phyloP scores from a whole-genome alignment of 1,140 invertebrate genomes.

The Elymnias hypermnestra region DNA sequence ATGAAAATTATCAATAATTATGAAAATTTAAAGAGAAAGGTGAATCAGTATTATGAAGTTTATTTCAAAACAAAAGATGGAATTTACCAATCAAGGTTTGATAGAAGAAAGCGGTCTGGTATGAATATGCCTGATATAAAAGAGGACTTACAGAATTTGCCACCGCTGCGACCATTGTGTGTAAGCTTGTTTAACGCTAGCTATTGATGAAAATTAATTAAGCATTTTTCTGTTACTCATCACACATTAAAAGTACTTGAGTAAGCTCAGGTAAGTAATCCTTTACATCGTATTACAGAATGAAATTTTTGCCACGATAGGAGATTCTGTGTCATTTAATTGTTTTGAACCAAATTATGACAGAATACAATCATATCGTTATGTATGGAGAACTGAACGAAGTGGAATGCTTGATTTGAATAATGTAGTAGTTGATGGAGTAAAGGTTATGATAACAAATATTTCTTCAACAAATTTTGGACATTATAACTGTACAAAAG shows the following conservation, averaged over 20 bases:
- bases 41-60: slow-evolving; percentile 22
- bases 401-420: slow-evolving; percentile 19
- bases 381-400: slow-evolving; percentile 30
- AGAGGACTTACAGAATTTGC: slow-evolving; percentile 23
- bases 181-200: slow-evolving; percentile 27
- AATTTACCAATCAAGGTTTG: slow-evolving; percentile 26
- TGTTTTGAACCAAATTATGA: no score
- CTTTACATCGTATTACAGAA: no score
- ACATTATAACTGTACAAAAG: slow-evolving; percentile 29
- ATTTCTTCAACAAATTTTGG: slow-evolving; percentile 26
- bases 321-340: slow-evolving; percentile 27
- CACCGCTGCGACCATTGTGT: slow-evolving; percentile 14
- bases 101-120: slow-evolving; percentile 23
- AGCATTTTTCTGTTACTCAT: not conserved
- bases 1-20: not conserved
- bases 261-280: no score
- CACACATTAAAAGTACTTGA: no score
- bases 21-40: no score
- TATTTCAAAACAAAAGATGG: slow-evolving; percentile 28
- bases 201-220: no score
- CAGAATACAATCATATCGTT: no score
- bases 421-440: slow-evolving; percentile 25
- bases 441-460: slow-evolving; percentile 21
- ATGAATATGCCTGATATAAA: slow-evolving; percentile 8
- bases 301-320: slow-evolving; percentile 30